Conservation (phyloP, 2,797 vertebrate species). For the Pipistrellus pygmaeus region DNA sequence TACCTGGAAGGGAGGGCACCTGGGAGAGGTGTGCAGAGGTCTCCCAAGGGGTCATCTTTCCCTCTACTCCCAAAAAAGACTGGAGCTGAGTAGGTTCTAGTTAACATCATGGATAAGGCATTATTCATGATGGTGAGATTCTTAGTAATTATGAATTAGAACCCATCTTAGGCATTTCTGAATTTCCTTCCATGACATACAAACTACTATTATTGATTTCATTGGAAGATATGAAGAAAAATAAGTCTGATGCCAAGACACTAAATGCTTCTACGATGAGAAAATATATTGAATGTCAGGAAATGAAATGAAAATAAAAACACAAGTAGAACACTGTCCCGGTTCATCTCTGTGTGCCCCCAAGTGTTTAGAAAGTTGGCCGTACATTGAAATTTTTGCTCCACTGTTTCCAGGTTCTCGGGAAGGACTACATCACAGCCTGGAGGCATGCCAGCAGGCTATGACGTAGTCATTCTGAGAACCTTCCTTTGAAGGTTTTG, state of each 20-base stretch:
- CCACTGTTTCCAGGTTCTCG: background rate
- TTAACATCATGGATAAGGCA: background rate
- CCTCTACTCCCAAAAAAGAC: background rate
- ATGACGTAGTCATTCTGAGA: background rate
- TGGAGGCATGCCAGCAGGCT: background rate
- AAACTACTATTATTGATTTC: background rate
- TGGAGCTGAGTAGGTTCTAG: background rate
- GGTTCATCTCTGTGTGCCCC: background rate
- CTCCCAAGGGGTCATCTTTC: background rate
- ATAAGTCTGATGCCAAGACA: background rate
- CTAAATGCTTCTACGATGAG: constrained; percentile 16
- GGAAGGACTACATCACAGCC: background rate
- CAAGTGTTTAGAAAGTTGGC: background rate
- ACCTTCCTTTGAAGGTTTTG: constrained; percentile 13
- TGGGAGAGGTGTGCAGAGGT: background rate
- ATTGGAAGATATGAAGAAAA: constrained; percentile 40
- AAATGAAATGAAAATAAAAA: constrained; percentile 42
- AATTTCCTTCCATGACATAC: background rate
- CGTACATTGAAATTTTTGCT: background rate
- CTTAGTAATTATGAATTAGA: background rate
- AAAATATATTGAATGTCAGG: constrained; percentile 10
- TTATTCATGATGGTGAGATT: background rate
- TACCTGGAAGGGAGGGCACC: background rate
- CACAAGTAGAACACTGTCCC: background rate
- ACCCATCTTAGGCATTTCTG: background rate